These are phyloP conservation scores for Chrysopilus asiliformis DNA, from an alignment of 2,888 invertebrate species.

Conservation along the genomic window DNA sequence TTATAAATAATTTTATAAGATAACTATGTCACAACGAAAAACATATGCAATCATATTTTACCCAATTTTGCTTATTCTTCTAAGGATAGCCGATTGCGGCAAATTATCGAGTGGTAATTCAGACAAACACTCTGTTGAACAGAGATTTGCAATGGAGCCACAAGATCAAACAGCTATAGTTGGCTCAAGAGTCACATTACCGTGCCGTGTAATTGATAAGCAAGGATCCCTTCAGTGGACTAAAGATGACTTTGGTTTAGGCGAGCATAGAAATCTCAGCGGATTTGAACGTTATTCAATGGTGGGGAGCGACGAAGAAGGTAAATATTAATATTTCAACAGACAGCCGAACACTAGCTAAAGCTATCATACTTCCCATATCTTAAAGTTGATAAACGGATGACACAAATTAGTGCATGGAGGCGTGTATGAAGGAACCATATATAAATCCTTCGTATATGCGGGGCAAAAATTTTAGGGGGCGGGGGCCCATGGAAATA, in stretches of 20 bases:
- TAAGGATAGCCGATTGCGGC: constrained; percentile 12
- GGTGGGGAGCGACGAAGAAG: constrained; percentile 93
- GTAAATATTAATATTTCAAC: constrained; percentile 39
- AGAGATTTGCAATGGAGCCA: constrained; percentile 86
- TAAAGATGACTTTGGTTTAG: constrained; percentile 90
- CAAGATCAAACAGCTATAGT: constrained; percentile 82
- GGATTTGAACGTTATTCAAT: constrained; percentile 90
- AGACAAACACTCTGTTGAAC: constrained; percentile 35
- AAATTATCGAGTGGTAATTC: constrained; percentile 6
- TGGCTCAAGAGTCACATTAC: constrained; percentile 76
- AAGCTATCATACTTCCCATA: too few relatives aligned
- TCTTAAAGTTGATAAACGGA: too few relatives aligned
- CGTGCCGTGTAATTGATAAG: constrained; percentile 80
- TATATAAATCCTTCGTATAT: too few relatives aligned
- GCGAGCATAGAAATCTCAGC: constrained; percentile 76
- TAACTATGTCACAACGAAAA: constrained; percentile 12
- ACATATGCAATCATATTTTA: constrained; percentile 13
- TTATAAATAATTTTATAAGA: too few relatives aligned
- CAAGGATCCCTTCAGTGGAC: constrained; percentile 92
- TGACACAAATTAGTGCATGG: too few relatives aligned
- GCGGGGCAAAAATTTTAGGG: too few relatives aligned
- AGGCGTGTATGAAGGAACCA: too few relatives aligned
- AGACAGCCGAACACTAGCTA: too few relatives aligned
- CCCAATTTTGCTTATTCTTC: constrained; percentile 13
- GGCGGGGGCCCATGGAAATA: too few relatives aligned